phyloP scores from a whole-genome alignment of 2,888 invertebrate genomes.

The Pristionchus maxplancki region DNA sequence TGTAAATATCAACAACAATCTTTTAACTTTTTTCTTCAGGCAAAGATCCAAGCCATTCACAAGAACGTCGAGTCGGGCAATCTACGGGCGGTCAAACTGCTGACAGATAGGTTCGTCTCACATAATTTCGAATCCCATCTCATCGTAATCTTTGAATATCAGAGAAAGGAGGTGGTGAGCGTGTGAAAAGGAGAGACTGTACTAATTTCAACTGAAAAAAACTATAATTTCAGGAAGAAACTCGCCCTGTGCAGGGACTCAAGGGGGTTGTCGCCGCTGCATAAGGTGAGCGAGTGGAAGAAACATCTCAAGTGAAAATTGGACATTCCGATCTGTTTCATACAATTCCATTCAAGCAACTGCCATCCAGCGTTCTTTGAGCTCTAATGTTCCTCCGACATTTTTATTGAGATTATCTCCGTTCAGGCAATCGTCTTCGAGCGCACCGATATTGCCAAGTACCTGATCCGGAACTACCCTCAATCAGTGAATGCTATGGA shows the following conservation, averaged over 20 bases:
- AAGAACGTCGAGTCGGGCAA: slow-evolving; percentile 79
- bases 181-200: background rate
- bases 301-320: too few relatives aligned
- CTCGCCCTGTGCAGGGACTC: slow-evolving; percentile 78
- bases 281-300: slow-evolving; percentile 62
- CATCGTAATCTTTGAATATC: too few relatives aligned
- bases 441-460: slow-evolving; percentile 87
- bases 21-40: too few relatives aligned
- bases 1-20: too few relatives aligned
- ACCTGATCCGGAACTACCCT: slow-evolving; percentile 81
- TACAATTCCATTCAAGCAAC: too few relatives aligned
- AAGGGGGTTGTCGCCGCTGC: slow-evolving; percentile 74
- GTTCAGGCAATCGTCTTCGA: slow-evolving; percentile 82
- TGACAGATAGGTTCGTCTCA: slow-evolving; percentile 77
- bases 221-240: slow-evolving; percentile 79
- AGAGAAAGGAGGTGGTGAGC: background rate
- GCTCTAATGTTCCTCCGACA: too few relatives aligned
- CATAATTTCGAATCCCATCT: too few relatives aligned
- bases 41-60: slow-evolving; percentile 78
- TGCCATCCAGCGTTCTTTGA: too few relatives aligned
- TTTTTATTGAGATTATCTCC: too few relatives aligned
- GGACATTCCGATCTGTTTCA: too few relatives aligned
- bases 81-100: slow-evolving; percentile 79
- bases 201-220: slow-evolving; percentile 3
- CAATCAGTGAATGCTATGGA: slow-evolving; percentile 78